Evolutionary conservation across 30 jellyfish, hydroid and myxozoan species (phyloP).

Genomic region (Aurelia aurita): DNA sequence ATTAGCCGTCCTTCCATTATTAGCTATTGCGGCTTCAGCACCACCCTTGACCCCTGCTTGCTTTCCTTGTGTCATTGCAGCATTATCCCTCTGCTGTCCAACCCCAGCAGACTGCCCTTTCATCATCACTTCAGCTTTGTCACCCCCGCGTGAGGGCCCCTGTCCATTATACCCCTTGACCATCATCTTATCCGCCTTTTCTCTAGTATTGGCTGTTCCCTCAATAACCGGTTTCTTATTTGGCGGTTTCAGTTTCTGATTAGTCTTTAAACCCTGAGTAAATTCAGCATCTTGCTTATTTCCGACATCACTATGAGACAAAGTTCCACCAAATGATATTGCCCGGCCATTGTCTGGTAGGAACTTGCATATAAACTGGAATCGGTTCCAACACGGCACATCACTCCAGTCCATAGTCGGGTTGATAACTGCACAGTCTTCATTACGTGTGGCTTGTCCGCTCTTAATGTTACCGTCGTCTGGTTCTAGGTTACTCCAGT

Average conservation of each 20-base stretch:
- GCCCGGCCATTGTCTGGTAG: constrained; percentile 78
- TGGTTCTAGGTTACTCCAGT: constrained; percentile 96
- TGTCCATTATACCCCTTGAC: constrained; percentile 57
- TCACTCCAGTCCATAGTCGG: constrained; percentile 97
- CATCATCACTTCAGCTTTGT: constrained; percentile 27
- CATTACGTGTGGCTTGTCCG: constrained; percentile 87
- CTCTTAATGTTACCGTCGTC: constrained; percentile 92
- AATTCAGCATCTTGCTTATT: constrained; percentile 46
- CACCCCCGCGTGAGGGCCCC: constrained; percentile 76
- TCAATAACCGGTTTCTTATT: constrained; percentile 55
- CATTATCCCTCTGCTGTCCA: constrained; percentile 24
- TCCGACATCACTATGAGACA: constrained; percentile 78
- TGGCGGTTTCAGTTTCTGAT: constrained; percentile 35
- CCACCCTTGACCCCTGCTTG: constrained; percentile 78
- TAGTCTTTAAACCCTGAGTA: constrained; percentile 44
- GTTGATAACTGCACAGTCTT: constrained; percentile 91
- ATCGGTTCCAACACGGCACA: constrained; percentile 88
- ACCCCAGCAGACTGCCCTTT: constrained; percentile 16
- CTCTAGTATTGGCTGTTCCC: constrained; percentile 47
- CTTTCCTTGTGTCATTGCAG: constrained; percentile 59
- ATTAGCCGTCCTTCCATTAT: constrained; percentile 22
- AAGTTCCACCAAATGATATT: constrained; percentile 81
- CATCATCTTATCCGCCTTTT: constrained; percentile 14
- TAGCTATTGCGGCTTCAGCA: constrained; percentile 56
- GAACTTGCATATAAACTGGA: constrained; percentile 84